Percentiles rank a stretch among this genome's conserved stretches.
Evolutionary conservation across 2,797 vertebrate genomes (phyloP).

Genomic region (Myotis pilosus): DNA sequence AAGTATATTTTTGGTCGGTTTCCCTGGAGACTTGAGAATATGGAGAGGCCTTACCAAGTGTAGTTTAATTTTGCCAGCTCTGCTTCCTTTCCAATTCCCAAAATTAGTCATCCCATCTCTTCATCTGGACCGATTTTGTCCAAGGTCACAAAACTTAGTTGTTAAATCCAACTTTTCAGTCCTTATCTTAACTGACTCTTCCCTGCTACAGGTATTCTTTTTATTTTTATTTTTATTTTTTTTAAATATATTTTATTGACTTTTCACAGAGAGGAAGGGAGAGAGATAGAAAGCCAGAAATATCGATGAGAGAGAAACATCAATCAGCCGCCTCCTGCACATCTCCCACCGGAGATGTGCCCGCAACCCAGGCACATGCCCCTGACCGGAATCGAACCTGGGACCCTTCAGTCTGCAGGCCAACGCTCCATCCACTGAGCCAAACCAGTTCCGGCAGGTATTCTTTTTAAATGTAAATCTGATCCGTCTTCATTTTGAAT

Average conservation of each 20-base stretch:
- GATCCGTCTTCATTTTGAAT: not conserved
- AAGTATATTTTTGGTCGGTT: slow-evolving; percentile 77
- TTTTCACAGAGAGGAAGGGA: too few relatives aligned
- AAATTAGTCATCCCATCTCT: slow-evolving; percentile 42
- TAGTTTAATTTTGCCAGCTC: slow-evolving; percentile 49
- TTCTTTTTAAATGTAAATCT: slow-evolving; percentile 49
- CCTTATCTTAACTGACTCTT: not conserved
- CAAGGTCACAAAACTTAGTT: slow-evolving; percentile 58
- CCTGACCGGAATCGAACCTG: too few relatives aligned
- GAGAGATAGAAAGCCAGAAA: too few relatives aligned
- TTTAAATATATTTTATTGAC: too few relatives aligned
- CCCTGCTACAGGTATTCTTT: not conserved
- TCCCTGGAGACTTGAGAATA: slow-evolving; percentile 73
- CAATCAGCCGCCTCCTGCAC: too few relatives aligned
- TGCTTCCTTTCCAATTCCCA: slow-evolving; percentile 49
- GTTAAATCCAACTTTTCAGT: slow-evolving; percentile 34
- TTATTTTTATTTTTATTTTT: too few relatives aligned
- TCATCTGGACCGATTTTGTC: slow-evolving; percentile 46
- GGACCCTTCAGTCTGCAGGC: too few relatives aligned
- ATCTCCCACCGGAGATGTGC: too few relatives aligned
- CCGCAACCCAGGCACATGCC: too few relatives aligned
- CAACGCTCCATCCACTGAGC: too few relatives aligned
- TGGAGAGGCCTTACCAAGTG: slow-evolving; percentile 53
- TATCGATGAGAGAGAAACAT: too few relatives aligned
- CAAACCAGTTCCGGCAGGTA: too few relatives aligned